These are phyloP conservation scores for Plectrocnemia conspersa DNA, from an alignment of 1,140 invertebrate genomes.

Conservation along the genomic window DNA sequence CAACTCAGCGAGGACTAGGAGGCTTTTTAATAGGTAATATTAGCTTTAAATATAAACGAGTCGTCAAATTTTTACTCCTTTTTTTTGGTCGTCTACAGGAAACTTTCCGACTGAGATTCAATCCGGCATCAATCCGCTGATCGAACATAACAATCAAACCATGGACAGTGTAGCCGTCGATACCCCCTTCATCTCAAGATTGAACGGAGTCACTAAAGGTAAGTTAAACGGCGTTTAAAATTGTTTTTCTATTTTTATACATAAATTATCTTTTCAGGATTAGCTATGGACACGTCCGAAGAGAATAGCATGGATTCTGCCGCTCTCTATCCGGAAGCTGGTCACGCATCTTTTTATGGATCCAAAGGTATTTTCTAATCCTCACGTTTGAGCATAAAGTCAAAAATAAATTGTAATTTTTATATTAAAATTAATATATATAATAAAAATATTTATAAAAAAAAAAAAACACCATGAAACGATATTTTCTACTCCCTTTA, in stretches of 20 bases:
- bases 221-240: constrained; percentile 6
- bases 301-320: constrained; percentile 40
- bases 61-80: too few species aligned
- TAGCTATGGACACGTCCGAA: constrained; percentile 46
- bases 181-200: constrained; percentile 13
- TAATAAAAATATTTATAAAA: too few species aligned
- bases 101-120: not conserved
- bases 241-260: not conserved
- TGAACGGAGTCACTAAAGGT: constrained; percentile 14
- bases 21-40: constrained; percentile 9
- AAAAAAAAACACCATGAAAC: too few species aligned
- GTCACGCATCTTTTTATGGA: constrained; percentile 23
- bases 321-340: constrained; percentile 36
- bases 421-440: not conserved
- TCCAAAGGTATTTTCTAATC: constrained; percentile 25
- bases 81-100: too few species aligned
- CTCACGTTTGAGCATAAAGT: not conserved
- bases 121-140: not conserved
- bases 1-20: constrained; percentile 13
- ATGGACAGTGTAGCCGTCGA: constrained; percentile 8
- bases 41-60: too few species aligned
- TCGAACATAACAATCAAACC: constrained; percentile 18
- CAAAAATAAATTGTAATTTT: not conserved
- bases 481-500: too few species aligned
- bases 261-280: constrained; percentile 34